Evolutionary conservation across 2,113 vertebrate species (phyloP).

Genomic region (Percina caprodes): DNA sequence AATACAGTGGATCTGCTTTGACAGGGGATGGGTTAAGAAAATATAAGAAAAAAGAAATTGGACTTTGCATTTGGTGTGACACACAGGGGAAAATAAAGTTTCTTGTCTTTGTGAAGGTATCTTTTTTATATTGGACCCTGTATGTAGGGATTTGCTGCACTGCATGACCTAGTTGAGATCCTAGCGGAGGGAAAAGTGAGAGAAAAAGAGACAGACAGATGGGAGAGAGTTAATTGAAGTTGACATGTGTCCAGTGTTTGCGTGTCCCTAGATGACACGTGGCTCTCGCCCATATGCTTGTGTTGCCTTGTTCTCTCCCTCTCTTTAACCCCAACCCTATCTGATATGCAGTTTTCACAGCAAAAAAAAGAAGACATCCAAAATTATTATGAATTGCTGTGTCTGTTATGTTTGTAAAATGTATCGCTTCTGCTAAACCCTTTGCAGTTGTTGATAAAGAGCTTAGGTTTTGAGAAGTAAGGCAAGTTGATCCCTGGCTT

Average conservation of each 20-base stretch:
- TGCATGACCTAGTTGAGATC: conserved; percentile 58
- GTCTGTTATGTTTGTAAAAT: background rate
- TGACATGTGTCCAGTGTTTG: conserved; percentile 75
- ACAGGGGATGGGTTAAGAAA: conserved; percentile 37
- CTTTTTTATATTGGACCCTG: background rate
- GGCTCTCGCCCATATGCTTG: conserved; percentile 60
- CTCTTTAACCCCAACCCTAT: background rate
- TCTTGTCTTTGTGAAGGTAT: conserved; percentile 15
- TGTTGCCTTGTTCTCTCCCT: conserved; percentile 46
- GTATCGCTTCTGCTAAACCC: background rate
- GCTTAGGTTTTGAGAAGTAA: background rate
- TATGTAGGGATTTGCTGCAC: conserved; percentile 18
- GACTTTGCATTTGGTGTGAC: conserved; percentile 14
- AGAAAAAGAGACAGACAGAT: conserved; percentile 61
- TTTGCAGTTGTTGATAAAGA: background rate
- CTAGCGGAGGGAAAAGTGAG: conserved; percentile 25
- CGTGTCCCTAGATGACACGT: conserved; percentile 65
- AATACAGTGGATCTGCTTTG: conserved; percentile 53
- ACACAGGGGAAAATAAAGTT: background rate
- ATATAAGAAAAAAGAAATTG: background rate
- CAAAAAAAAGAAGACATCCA: conserved; percentile 5
- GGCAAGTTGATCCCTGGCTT: background rate
- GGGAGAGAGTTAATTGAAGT: conserved; percentile 73
- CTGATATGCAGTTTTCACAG: conserved; percentile 30
- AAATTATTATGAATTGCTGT: background rate